Evolutionary conservation across 2,113 vertebrate species (phyloP).

Genomic region (Salvator merianae): DNA sequence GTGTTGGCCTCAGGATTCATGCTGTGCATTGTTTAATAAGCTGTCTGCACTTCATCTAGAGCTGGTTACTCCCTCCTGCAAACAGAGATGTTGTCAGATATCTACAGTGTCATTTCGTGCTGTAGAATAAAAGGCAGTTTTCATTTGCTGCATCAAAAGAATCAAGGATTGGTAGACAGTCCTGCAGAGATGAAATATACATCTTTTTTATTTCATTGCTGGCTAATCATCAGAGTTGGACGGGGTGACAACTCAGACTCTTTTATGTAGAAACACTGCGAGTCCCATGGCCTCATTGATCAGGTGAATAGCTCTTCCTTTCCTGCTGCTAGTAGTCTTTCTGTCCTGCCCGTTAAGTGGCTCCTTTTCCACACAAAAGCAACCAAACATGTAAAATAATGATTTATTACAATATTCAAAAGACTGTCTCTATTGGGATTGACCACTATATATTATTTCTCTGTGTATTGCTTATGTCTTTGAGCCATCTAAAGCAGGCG

Average conservation of each 20-base stretch:
- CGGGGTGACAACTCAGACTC: constrained; percentile 53
- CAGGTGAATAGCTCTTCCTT: constrained; percentile 40
- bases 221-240: constrained; percentile 53
- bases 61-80: constrained; percentile 65
- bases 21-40: constrained; percentile 73
- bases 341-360: not conserved
- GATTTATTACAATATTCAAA: constrained; percentile 10
- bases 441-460: constrained; percentile 14
- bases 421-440: constrained; percentile 3
- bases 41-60: constrained; percentile 69
- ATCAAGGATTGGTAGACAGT: constrained; percentile 52
- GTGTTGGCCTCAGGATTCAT: constrained; percentile 63
- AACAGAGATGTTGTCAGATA: constrained; percentile 65
- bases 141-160: constrained; percentile 63
- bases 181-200: constrained; percentile 68
- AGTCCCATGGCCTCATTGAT: constrained; percentile 59
- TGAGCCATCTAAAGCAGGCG: constrained; percentile 19
- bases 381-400: not conserved
- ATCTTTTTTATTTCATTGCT: constrained; percentile 63
- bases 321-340: constrained; percentile 27
- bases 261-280: constrained; percentile 60
- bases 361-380: not conserved
- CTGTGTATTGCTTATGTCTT: constrained; percentile 18
- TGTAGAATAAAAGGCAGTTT: constrained; percentile 65
- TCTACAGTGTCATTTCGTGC: constrained; percentile 64